Base-by-base conservation (phyloP, 37 sponge, comb jelly and placozoan species). In the Dysidea cf. avara region DNA sequence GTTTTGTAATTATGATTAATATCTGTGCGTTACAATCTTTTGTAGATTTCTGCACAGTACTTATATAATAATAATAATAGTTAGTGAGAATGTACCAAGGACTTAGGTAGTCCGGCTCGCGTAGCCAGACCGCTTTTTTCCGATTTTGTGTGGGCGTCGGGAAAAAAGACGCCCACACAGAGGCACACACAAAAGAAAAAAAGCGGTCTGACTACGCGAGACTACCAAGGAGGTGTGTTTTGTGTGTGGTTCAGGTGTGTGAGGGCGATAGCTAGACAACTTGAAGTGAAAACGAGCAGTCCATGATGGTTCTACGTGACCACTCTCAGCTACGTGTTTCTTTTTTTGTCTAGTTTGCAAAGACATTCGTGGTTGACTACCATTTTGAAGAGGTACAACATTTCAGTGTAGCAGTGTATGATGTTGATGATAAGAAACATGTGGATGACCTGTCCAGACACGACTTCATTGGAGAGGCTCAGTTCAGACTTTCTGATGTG, bases 401-500 rank as follows among this genome's bases (percentile, higher is more conserved):
- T 25, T 20, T 85, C 47, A 71, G 28, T 37, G 22, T 85, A 36
- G 66, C 34, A 22, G 74, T 85, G 20, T 85, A 63, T 63, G 86
- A 85, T 60, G 71, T 85, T 2, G 77, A 76, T 9, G 50, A 46
- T 49, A 53, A 39, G 2, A 1, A 2, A 21, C 69, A 68, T 22
- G 51, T 68, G 2, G 30, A 16, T 12, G 69, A 68, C 34, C 25
- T 68, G 3, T 34, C 36, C 52, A 68, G 69, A 68, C 69, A n/a
- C n/a, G n/a, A n/a, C n/a, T n/a, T n/a, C n/a, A n/a, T n/a, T n/a
- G n/a, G n/a, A n/a, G n/a, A n/a, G n/a, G 39, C 77, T 50, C 81
- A 90, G 48, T 83, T 92, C n/a, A 71, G 78, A 18, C 74, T 94
- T n/a, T 91, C 91, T 16, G 91, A 94, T 14, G 65, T 94, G 12